phyloP scores from a whole-genome alignment of 2,888 invertebrate species.

The Sinodicranocentrus sp. region DNA sequence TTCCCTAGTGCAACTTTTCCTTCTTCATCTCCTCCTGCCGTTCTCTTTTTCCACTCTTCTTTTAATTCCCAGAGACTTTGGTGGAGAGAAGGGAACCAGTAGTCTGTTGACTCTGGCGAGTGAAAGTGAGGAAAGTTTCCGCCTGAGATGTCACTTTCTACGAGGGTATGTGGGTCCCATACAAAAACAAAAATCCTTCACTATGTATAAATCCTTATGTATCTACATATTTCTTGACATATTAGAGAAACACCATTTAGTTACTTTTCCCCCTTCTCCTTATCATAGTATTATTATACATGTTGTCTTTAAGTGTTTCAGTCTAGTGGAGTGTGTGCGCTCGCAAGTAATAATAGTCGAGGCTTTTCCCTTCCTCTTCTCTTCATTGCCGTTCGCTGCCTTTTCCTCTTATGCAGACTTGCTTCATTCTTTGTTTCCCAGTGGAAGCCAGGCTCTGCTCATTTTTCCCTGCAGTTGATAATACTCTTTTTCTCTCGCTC shows the following conservation, averaged over 20 bases:
- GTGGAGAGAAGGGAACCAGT: conserved; percentile 7
- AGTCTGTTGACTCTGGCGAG: conserved; percentile 22
- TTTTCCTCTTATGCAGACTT: not conserved
- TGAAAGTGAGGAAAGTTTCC: conserved; percentile 49
- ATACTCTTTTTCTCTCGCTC: conserved; percentile 1
- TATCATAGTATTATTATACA: conserved; percentile 16
- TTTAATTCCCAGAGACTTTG: conserved; percentile 27
- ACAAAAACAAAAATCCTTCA: not conserved
- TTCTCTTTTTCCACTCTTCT: conserved; percentile 4
- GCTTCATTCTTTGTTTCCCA: not conserved
- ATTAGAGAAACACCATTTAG: not conserved
- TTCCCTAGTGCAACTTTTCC: conserved; percentile 20
- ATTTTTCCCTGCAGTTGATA: not conserved
- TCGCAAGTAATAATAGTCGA: conserved; percentile 7
- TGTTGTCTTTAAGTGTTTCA: conserved; percentile 34
- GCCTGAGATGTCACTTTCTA: conserved; percentile 42
- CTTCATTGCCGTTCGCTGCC: not conserved
- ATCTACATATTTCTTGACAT: not conserved
- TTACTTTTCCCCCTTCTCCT: conserved; percentile 9
- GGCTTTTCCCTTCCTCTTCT: not conserved
- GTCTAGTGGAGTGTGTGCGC: not conserved
- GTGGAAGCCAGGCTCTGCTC: no score
- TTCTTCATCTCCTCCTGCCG: conserved; percentile 18
- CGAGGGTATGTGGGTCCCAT: conserved; percentile 12
- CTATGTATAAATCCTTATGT: not conserved